A percentile compares a stretch with the other conserved stretches of the same genome.
These are phyloP conservation scores for Uloborus plumipes DNA, from an alignment of 2,888 invertebrate genomes.

Conservation along the genomic window DNA sequence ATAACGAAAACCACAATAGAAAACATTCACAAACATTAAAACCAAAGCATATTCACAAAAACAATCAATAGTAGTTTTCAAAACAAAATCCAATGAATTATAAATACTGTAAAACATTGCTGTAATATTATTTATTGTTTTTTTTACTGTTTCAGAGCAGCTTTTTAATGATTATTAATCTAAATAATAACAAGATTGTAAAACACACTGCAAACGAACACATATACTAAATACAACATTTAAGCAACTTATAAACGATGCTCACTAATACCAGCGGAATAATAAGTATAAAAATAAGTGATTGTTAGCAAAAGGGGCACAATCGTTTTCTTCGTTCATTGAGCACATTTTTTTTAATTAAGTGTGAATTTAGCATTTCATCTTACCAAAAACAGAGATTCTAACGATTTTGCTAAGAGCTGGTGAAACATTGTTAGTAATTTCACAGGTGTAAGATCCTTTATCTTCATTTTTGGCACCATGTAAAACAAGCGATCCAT, in stretches of 20 bases:
- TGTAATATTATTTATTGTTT: too few species aligned
- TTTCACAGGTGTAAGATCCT: conserved; percentile 37
- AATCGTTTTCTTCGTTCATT: not conserved
- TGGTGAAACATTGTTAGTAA: conserved; percentile 25
- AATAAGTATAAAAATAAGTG: not conserved
- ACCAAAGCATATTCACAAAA: too few species aligned
- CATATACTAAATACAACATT: not conserved
- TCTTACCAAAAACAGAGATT: conserved; percentile 52
- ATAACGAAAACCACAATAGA: too few species aligned
- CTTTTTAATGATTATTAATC: too few species aligned
- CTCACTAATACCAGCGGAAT: too few species aligned
- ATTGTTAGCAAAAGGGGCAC: not conserved
- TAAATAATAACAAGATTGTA: not conserved
- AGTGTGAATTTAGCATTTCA: not conserved
- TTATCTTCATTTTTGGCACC: conserved; percentile 12
- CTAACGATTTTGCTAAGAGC: conserved; percentile 28
- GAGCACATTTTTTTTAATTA: not conserved
- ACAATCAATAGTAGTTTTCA: too few species aligned
- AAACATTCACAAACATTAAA: too few species aligned
- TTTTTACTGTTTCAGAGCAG: too few species aligned
- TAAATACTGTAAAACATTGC: too few species aligned
- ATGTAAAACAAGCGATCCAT: conserved; percentile 50
- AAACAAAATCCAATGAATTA: too few species aligned
- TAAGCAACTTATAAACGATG: too few species aligned
- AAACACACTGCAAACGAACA: not conserved